phyloP scores from a whole-genome alignment of 2,888 invertebrate genomes.

The Phyllotreta striolata region DNA sequence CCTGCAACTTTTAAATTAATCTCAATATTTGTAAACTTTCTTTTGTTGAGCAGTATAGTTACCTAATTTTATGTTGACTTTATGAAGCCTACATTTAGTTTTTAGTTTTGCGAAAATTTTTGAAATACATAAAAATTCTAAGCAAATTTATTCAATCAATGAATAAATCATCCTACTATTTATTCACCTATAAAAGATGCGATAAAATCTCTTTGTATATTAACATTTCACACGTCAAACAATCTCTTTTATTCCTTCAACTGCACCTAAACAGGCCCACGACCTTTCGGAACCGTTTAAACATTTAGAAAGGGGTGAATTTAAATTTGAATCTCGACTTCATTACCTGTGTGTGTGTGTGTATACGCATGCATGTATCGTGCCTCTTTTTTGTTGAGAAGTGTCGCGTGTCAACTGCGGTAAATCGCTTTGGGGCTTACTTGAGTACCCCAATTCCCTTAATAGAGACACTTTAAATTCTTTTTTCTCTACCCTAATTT shows the following conservation, averaged over 20 bases:
- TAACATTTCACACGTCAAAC: too few species aligned
- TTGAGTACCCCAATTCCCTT: constrained; percentile 48
- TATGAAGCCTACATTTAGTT: too few species aligned
- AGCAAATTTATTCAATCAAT: too few species aligned
- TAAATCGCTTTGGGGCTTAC: constrained; percentile 48
- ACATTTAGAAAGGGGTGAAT: constrained; percentile 50
- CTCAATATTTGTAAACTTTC: too few species aligned
- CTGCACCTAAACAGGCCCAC: not conserved
- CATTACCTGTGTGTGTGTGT: constrained; percentile 43
- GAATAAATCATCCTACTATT: too few species aligned
- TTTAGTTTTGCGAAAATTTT: too few species aligned
- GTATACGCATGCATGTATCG: not conserved
- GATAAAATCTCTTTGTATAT: too few species aligned
- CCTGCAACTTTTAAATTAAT: too few species aligned
- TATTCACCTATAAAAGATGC: too few species aligned
- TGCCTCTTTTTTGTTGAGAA: constrained; percentile 34
- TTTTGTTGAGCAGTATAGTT: too few species aligned
- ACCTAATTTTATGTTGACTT: too few species aligned
- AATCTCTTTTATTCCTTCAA: not conserved
- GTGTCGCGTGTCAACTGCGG: constrained; percentile 49
- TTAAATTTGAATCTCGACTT: constrained; percentile 44
- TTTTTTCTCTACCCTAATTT: constrained; percentile 49
- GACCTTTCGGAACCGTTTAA: constrained; percentile 6
- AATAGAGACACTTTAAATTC: constrained; percentile 51
- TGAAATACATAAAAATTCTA: too few species aligned